Conservation (phyloP, 30 jellyfish, hydroid and myxozoan genomes). For the Turritopsis dohrnii region DNA sequence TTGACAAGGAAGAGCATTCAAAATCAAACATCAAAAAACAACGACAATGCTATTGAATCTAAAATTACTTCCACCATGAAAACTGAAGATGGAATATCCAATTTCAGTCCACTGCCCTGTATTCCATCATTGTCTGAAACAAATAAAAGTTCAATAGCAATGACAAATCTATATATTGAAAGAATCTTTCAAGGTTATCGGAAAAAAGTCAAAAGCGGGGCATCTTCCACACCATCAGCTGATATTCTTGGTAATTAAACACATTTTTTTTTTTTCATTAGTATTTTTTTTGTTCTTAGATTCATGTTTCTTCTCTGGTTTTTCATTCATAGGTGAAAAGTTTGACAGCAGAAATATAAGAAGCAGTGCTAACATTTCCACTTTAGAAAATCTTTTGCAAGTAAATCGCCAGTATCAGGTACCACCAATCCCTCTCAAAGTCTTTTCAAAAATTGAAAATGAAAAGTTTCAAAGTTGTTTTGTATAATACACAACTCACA, state of each 20-base stretch:
- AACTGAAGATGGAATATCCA: not conserved
- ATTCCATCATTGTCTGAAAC: not conserved
- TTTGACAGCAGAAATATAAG: not conserved
- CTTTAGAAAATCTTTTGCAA: conserved; percentile 59
- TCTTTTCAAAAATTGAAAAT: too few species aligned
- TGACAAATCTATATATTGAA: conserved; percentile 23
- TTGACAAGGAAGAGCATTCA: not conserved
- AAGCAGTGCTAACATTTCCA: conserved; percentile 35
- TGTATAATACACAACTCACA: too few species aligned
- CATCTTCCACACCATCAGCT: not conserved
- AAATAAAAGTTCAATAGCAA: not conserved
- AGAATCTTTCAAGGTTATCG: conserved; percentile 20
- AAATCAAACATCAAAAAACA: too few species aligned
- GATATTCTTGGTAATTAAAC: not conserved
- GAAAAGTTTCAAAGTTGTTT: too few species aligned
- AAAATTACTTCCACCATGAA: not conserved
- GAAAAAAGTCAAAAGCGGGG: not conserved
- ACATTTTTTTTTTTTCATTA: too few species aligned
- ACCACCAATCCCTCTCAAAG: too few species aligned
- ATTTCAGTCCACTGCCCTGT: not conserved
- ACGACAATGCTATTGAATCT: not conserved
- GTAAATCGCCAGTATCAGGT: conserved; percentile 73
- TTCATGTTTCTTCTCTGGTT: too few species aligned
- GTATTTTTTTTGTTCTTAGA: too few species aligned
- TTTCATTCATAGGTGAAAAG: not conserved